Conservation (phyloP, 2,888 invertebrate species). For the Heliconius hortense region DNA sequence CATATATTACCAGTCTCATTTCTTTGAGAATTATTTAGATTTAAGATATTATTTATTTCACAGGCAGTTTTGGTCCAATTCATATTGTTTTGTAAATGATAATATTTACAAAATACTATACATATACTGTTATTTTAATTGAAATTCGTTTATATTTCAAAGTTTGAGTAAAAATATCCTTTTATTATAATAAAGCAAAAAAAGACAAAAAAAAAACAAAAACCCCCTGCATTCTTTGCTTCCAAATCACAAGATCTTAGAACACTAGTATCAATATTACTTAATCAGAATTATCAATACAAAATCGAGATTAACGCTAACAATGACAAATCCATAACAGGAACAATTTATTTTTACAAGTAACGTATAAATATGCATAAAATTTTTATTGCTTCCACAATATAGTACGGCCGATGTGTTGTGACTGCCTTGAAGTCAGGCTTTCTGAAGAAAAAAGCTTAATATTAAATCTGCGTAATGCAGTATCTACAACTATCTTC, state of each 20-base stretch:
- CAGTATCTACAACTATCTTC: no score
- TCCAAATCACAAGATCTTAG: conserved; percentile 51
- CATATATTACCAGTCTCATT: background rate
- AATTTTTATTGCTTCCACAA: background rate
- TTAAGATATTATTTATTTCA: conserved; percentile 11
- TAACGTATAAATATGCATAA: conserved; percentile 21
- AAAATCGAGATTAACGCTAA: conserved; percentile 51
- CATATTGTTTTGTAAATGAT: conserved; percentile 1
- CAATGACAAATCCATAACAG: conserved; percentile 72
- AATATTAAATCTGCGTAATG: no score
- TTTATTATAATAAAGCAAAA: background rate
- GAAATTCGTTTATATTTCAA: background rate
- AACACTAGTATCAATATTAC: conserved; percentile 16
- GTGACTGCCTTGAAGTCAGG: background rate
- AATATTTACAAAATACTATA: background rate
- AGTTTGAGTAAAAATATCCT: background rate
- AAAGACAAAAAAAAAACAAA: background rate
- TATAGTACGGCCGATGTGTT: background rate
- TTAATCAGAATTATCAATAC: conserved; percentile 48
- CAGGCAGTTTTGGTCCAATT: conserved; percentile 21
- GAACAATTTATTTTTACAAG: conserved; percentile 56
- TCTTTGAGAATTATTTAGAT: conserved; percentile 1
- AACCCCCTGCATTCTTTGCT: conserved; percentile 63
- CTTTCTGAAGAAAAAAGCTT: background rate
- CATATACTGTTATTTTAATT: background rate